phyloP scores from a whole-genome alignment of 2,888 invertebrate genomes.

The Athalia rosae region DNA sequence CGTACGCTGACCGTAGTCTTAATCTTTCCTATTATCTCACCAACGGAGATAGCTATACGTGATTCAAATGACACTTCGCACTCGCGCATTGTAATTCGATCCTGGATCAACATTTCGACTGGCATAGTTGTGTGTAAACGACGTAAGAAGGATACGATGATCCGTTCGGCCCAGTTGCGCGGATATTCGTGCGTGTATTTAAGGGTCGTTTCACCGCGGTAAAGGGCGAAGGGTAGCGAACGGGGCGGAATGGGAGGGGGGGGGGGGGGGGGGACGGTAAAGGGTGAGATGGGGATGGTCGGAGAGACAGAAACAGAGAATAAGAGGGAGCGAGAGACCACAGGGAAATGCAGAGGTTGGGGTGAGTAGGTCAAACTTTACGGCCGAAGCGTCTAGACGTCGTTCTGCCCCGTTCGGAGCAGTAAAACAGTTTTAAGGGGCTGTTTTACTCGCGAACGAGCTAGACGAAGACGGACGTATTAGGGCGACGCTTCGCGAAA shows the following conservation, averaged over 20 bases:
- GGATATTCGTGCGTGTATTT: conserved; percentile 31
- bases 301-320: conserved; percentile 47
- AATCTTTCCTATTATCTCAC: too few relatives aligned
- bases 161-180: conserved; percentile 26
- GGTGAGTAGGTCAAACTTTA: conserved; percentile 61
- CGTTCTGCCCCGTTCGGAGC: conserved; percentile 71
- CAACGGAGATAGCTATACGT: too few relatives aligned
- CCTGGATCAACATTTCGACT: neutral
- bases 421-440: conserved; percentile 73
- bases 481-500: neutral
- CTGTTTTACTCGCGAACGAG: conserved; percentile 71
- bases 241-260: too few relatives aligned
- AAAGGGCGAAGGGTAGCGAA: conserved; percentile 32
- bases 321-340: conserved; percentile 32
- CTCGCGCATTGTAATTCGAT: neutral
- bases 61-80: too few relatives aligned
- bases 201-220: conserved; percentile 26
- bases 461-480: conserved; percentile 32
- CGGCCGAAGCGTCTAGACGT: conserved; percentile 72
- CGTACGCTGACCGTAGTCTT: too few relatives aligned
- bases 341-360: conserved; percentile 42
- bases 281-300: conserved; percentile 46
- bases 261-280: neutral
- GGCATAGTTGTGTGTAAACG: neutral
- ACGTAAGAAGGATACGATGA: neutral